phyloP scores from a whole-genome alignment of 2,888 invertebrate species.

The Chrysolina oricalcia region DNA sequence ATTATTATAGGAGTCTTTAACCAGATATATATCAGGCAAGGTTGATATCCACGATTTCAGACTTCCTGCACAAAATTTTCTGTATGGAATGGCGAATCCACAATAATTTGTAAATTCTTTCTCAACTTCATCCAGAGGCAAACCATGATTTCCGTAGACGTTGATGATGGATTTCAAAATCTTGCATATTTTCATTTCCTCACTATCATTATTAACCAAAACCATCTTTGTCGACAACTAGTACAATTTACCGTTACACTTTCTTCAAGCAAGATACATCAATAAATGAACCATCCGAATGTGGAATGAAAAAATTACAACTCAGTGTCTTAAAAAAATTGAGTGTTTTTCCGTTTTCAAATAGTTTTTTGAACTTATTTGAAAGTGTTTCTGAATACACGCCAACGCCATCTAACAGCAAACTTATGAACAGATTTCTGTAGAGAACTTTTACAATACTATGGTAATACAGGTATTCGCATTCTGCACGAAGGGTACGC shows the following conservation, averaged over 20 bases:
- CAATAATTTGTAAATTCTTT: conserved; percentile 57
- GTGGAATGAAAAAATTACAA: background rate
- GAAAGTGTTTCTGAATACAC: background rate
- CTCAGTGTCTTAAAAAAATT: background rate
- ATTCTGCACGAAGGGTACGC: no score
- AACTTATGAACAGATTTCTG: background rate
- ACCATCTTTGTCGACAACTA: conserved; percentile 36
- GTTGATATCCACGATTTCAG: conserved; percentile 60
- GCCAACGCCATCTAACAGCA: background rate
- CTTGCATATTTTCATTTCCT: conserved; percentile 54
- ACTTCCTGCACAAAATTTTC: conserved; percentile 57
- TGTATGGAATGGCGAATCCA: conserved; percentile 60
- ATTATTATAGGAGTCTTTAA: conserved; percentile 53
- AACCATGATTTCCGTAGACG: conserved; percentile 58
- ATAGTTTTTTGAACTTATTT: background rate
- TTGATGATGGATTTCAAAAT: conserved; percentile 58
- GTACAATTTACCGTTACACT: background rate
- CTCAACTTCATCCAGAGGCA: conserved; percentile 57
- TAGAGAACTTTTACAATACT: no score
- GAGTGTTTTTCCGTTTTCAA: background rate
- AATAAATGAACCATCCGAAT: background rate
- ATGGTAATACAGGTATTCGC: no score
- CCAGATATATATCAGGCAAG: conserved; percentile 59
- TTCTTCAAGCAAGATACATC: background rate
- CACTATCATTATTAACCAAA: conserved; percentile 42